phyloP scores from a whole-genome alignment of 2,113 vertebrate species.

The Isichthys henryi region DNA sequence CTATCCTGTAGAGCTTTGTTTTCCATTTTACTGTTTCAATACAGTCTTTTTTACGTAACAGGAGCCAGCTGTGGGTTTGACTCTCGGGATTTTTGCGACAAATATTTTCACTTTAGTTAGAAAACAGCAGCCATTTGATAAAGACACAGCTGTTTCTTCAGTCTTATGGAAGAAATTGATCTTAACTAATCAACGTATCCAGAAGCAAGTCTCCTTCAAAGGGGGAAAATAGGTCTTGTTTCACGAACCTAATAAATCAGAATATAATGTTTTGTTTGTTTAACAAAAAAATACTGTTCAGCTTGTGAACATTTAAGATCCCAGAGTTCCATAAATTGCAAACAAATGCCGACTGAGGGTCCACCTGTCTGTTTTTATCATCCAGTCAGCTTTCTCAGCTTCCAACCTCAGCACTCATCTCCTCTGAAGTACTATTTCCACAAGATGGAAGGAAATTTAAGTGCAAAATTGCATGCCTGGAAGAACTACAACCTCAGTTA shows the following conservation, averaged over 20 bases:
- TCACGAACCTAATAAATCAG: not conserved
- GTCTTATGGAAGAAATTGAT: not conserved
- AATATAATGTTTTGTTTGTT: not conserved
- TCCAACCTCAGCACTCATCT: not conserved
- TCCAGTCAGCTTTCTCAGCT: not conserved
- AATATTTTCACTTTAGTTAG: not conserved
- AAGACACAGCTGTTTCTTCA: not conserved
- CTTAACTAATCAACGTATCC: not conserved
- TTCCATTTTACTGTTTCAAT: constrained; percentile 10
- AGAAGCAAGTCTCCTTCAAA: not conserved
- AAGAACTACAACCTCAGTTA: not conserved
- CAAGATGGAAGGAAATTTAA: not conserved
- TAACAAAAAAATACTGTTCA: not conserved
- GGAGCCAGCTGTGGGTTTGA: not conserved
- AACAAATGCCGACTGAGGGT: not conserved
- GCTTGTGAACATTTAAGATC: not conserved
- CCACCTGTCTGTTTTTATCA: not conserved
- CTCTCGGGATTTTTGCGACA: not conserved
- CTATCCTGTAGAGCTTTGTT: not conserved
- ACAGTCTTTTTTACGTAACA: not conserved
- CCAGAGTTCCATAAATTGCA: not conserved
- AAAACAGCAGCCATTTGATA: not conserved
- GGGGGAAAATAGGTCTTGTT: not conserved
- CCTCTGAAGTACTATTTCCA: not conserved
- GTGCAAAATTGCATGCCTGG: not conserved